These are phyloP conservation scores for Oryctolagus cuniculus DNA, from an alignment of 2,113 vertebrate genomes.

Conservation along the genomic window mOryCun1.1 NC_091449.1:12625501-12626000, in stretches of 20 bases:
- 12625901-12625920: not conserved
- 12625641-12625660: not conserved
- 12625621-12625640: not conserved
- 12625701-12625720: not conserved
- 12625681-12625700: not conserved
- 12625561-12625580: not conserved
- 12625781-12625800: not conserved
- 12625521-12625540: too few species aligned
- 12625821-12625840: too few species aligned
- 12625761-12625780: not conserved
- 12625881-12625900: not conserved
- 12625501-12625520: not conserved
- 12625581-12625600: not conserved
- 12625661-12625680: not conserved
- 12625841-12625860: not conserved
- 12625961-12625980: not conserved
- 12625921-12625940: not conserved
- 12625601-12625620: not conserved
- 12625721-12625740: not conserved
- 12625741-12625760: too few species aligned
- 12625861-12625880: not conserved
- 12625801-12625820: rapidly evolving
- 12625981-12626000: not conserved
- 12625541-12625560: too few species aligned
- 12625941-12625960: not conserved